Evolutionary conservation across 1,140 invertebrate species (phyloP).

Genomic region (Meloidogyne exigua): DNA sequence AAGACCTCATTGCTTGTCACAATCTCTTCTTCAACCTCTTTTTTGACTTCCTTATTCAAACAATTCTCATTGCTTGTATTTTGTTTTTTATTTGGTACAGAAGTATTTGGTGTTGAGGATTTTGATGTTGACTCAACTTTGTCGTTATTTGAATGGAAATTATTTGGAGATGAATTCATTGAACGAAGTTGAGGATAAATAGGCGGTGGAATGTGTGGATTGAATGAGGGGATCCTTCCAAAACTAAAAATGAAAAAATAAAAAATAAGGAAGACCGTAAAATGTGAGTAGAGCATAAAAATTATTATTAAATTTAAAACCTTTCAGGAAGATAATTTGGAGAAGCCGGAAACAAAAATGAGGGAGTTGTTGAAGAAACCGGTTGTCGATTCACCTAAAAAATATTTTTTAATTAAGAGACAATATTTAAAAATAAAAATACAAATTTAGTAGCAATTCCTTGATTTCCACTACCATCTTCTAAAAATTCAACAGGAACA

Average conservation of each 20-base stretch:
- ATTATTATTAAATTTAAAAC: background rate
- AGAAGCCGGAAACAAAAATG: background rate
- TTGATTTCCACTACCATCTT: background rate
- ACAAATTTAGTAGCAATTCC: background rate
- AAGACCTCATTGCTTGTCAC: background rate
- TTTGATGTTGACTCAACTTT: background rate
- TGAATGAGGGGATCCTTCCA: background rate
- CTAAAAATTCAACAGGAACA: background rate
- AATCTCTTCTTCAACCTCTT: background rate
- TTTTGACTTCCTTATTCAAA: constrained; percentile 4
- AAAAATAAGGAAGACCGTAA: background rate
- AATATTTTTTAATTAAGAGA: background rate
- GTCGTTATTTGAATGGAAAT: background rate
- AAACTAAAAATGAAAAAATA: background rate
- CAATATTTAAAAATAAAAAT: background rate
- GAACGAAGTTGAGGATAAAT: background rate
- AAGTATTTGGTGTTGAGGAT: background rate
- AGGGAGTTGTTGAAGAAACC: background rate
- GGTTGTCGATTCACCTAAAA: background rate
- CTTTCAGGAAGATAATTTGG: background rate
- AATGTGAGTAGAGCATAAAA: too few relatives aligned
- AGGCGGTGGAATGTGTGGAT: constrained; percentile 22
- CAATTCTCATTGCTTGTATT: background rate
- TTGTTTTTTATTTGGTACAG: constrained; percentile 4
- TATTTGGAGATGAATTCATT: background rate